Evolutionary conservation across 2,113 vertebrate genomes (phyloP), one percentile per base, ranked within the genome.

Genomic region (Elanoides forficatus): DNA sequence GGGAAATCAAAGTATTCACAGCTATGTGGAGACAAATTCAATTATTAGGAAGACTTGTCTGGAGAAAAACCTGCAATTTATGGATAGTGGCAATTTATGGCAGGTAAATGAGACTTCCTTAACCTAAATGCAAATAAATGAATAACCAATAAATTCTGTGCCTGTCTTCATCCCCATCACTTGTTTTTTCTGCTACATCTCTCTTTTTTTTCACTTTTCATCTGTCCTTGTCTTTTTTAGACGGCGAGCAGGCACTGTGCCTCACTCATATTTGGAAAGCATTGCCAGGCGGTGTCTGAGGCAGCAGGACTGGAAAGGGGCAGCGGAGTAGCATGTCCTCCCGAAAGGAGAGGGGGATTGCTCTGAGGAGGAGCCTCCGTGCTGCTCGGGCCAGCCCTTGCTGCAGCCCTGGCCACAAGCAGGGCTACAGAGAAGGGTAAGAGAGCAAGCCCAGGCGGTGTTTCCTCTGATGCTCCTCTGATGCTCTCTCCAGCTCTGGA

Each of bases 221-320:
- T 12, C 45, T 20, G 15, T 11, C 38, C 16, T 10, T 52, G 29
- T 43, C 27, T 38, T 48, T 68, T n/a, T 13, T 0, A 15, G 72
- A 26, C 30, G 11, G 7, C 0, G 1, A 42, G 36, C 3, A 2
- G 59, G 11, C 0, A 1, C 36, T 29, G 58, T 21, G 10, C 47
- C 17, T 68, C 30, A 22, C 59, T 34, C 3, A 0, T 0, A 0
- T 9, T 1, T 34, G 88, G 66, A 58, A 73, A 7, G 55, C 0
- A 26, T 81, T 84, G 78, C 27, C 3, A 6, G 73, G 11, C 5
- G 43, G 25, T 45, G 45, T 34, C 4, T 42, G 72, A 32, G 16
- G 83, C 32, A 86, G 71, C 43, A 29, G 7, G 47, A 4, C 15
- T 5, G 87, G 87, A 70, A 43, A 55, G 59, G 63, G 40, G 40